Evolutionary conservation across 2,888 invertebrate species (phyloP).

Genomic region (Oegoconia quadripuncta): DNA sequence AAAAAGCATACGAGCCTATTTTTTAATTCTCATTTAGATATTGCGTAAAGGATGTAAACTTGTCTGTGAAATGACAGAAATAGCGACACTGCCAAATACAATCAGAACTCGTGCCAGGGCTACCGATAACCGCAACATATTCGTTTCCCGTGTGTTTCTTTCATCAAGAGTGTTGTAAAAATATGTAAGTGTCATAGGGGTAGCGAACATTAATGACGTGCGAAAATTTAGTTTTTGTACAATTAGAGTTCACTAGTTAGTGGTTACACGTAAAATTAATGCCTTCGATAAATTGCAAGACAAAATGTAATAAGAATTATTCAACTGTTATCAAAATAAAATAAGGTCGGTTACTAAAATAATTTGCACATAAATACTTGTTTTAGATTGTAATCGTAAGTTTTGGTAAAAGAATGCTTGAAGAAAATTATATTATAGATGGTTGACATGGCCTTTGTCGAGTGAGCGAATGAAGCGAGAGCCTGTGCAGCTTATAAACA

Average conservation of each 20-base stretch:
- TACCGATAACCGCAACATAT: not conserved
- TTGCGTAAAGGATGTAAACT: no score
- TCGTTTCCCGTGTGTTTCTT: not conserved
- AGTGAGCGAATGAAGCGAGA: not conserved
- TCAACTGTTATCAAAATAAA: conserved; percentile 24
- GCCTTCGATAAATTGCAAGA: conserved; percentile 34
- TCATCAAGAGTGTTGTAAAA: conserved; percentile 48
- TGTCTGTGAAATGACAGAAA: no score
- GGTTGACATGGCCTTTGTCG: not conserved
- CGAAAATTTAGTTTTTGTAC: conserved; percentile 72
- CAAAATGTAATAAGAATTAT: conserved; percentile 25
- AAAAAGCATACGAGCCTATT: no score
- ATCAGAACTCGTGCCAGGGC: no score
- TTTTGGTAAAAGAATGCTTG: conserved; percentile 9
- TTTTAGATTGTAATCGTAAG: conserved; percentile 28
- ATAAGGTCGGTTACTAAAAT: conserved; percentile 21
- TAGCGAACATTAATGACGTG: conserved; percentile 55
- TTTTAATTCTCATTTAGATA: no score
- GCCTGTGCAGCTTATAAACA: not conserved
- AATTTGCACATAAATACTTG: conserved; percentile 32
- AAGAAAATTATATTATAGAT: not conserved
- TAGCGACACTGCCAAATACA: no score
- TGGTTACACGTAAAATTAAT: conserved; percentile 43
- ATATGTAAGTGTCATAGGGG: conserved; percentile 60
- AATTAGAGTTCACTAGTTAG: conserved; percentile 64